These are phyloP conservation scores for Gibbula magus DNA, from an alignment of 2,888 invertebrate genomes.

Conservation along the genomic window DNA sequence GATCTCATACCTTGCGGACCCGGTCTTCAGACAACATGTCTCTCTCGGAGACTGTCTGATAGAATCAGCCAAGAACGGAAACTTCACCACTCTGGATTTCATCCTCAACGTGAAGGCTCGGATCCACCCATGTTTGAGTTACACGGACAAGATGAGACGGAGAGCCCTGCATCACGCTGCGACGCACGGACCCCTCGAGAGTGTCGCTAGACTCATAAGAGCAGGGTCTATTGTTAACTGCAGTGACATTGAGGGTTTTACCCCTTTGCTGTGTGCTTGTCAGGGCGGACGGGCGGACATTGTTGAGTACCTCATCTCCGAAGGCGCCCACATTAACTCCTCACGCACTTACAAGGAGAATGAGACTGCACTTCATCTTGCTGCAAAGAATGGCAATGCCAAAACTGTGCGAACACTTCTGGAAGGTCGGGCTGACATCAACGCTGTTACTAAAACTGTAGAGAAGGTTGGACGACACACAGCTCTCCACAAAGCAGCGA, in stretches of 20 bases:
- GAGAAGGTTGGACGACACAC: constrained; percentile 42
- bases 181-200: constrained; percentile 47
- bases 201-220: constrained; percentile 41
- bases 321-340: constrained; percentile 45
- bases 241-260: constrained; percentile 43
- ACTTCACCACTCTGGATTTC: neutral
- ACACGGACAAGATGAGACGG: constrained; percentile 34
- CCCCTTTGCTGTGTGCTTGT: constrained; percentile 46
- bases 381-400: constrained; percentile 43
- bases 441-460: constrained; percentile 42
- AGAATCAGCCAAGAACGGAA: neutral
- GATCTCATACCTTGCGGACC: neutral
- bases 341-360: constrained; percentile 22
- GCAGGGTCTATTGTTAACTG: constrained; percentile 41
- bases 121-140: neutral
- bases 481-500: constrained; percentile 51
- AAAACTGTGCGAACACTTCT: constrained; percentile 40
- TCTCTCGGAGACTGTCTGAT: neutral
- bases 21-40: neutral
- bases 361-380: constrained; percentile 45
- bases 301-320: constrained; percentile 35
- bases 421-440: constrained; percentile 41
- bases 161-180: constrained; percentile 53
- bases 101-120: neutral
- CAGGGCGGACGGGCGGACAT: constrained; percentile 46